Evolutionary conservation across 2,888 invertebrate species (phyloP).

Genomic region (Caenorhabditis panamensis): DNA sequence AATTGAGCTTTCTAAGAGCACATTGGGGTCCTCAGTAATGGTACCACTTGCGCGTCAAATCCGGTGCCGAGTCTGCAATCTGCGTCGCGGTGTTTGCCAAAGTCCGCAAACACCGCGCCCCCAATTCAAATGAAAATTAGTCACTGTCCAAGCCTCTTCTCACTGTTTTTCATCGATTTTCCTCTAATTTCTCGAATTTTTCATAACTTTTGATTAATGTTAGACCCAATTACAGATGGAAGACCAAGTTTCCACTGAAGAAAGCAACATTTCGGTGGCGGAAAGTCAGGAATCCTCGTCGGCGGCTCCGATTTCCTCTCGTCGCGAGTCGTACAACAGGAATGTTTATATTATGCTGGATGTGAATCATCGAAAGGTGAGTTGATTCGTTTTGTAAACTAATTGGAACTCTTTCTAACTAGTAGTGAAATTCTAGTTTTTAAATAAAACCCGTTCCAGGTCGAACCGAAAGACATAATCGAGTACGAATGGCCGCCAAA

Average conservation of each 20-base stretch:
- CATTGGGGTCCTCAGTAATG: no score
- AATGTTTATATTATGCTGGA: constrained; percentile 61
- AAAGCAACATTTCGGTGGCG: constrained; percentile 1
- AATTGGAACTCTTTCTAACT: not conserved
- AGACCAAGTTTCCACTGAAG: constrained; percentile 9
- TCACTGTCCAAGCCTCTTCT: not conserved
- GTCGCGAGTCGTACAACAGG: constrained; percentile 30
- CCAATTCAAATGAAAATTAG: constrained; percentile 22
- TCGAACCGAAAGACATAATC: constrained; percentile 73
- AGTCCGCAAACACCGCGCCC: constrained; percentile 42
- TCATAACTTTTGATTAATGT: not conserved
- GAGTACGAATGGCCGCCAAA: constrained; percentile 81
- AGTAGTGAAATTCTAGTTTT: not conserved
- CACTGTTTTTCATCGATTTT: constrained; percentile 7
- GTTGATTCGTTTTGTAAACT: not conserved
- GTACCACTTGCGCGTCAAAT: constrained; percentile 5
- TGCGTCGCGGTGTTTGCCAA: constrained; percentile 11
- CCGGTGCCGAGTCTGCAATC: constrained; percentile 4
- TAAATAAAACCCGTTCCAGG: constrained; percentile 34
- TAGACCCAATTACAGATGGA: constrained; percentile 21
- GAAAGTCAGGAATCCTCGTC: constrained; percentile 18
- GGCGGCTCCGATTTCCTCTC: constrained; percentile 33
- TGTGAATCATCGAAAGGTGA: constrained; percentile 50
- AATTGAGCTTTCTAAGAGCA: not conserved
- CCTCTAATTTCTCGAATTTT: not conserved